phyloP scores from a whole-genome alignment of 2,797 vertebrate genomes.

The Glyptemys insculpta region DNA sequence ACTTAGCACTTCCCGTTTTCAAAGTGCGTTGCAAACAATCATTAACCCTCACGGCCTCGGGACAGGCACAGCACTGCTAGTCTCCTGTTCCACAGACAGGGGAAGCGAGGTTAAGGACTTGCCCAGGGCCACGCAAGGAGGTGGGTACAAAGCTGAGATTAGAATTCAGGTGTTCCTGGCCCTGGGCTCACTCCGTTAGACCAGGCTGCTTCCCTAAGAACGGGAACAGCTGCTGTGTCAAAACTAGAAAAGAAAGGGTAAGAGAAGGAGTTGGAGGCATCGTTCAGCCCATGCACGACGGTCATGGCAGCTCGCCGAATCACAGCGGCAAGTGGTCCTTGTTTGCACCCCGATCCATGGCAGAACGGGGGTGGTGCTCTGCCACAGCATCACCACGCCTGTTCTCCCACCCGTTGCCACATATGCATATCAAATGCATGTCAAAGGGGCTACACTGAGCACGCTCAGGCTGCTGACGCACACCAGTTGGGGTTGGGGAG shows the following conservation, averaged over 20 bases:
- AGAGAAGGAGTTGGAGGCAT: not conserved
- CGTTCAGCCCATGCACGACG: not conserved
- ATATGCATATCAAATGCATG: too few species aligned
- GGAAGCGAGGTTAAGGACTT: not conserved
- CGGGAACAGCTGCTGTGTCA: not conserved
- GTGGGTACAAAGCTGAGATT: not conserved
- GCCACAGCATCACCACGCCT: not conserved
- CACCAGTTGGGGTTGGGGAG: not conserved
- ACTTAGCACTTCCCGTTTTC: not conserved
- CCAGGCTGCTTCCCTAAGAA: not conserved
- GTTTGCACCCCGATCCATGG: too few species aligned
- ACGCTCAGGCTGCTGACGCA: too few species aligned
- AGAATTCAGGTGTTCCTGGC: not conserved
- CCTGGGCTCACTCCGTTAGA: not conserved
- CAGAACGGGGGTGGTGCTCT: not conserved
- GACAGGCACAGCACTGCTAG: not conserved
- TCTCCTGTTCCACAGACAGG: not conserved
- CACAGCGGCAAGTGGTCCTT: not conserved
- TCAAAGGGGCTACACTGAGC: not conserved
- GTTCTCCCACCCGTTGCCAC: not conserved
- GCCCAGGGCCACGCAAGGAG: not conserved
- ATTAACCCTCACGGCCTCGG: not conserved
- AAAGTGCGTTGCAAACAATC: not conserved
- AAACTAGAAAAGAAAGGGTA: not conserved
- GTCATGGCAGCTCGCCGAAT: accelerated